Conservation (phyloP, 1,140 invertebrate species). For the Pseudobourletiella spinata region DNA sequence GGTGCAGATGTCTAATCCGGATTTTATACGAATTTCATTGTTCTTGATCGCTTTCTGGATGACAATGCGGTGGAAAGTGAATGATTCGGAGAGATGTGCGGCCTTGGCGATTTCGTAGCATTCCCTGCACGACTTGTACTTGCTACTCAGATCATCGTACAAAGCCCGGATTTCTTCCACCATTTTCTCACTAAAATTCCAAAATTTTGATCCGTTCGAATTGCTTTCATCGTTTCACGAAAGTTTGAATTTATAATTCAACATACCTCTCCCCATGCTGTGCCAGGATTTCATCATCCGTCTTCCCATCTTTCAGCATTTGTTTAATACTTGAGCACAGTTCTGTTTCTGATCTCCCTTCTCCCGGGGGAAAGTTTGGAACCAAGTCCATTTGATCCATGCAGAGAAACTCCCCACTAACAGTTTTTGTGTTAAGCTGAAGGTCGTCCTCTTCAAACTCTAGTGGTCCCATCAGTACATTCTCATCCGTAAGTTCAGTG, state of each 20-base stretch:
- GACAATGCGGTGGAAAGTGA: neutral
- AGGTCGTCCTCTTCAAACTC: neutral
- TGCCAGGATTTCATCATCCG: neutral
- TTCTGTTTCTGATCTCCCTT: neutral
- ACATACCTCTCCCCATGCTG: no score
- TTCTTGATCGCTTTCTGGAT: constrained; percentile 1
- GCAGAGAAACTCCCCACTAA: constrained; percentile 2
- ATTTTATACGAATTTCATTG: neutral
- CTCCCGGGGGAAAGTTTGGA: neutral
- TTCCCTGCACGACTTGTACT: constrained; percentile 6
- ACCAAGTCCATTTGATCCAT: neutral
- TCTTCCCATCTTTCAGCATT: constrained; percentile 2
- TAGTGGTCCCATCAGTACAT: neutral
- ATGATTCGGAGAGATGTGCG: neutral
- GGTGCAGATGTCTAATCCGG: neutral
- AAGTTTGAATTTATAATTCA: no score
- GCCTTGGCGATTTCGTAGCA: neutral
- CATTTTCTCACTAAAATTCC: neutral
- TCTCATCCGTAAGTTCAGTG: neutral
- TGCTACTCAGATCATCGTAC: neutral
- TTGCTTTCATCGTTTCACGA: no score
- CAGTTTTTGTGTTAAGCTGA: neutral
- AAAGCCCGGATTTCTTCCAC: neutral
- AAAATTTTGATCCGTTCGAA: no score
- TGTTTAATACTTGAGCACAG: neutral